A percentile compares a stretch with the other conserved stretches of the same genome.
Conservation (phyloP, 2,888 invertebrate genomes). For the Andrena bucephala region DNA sequence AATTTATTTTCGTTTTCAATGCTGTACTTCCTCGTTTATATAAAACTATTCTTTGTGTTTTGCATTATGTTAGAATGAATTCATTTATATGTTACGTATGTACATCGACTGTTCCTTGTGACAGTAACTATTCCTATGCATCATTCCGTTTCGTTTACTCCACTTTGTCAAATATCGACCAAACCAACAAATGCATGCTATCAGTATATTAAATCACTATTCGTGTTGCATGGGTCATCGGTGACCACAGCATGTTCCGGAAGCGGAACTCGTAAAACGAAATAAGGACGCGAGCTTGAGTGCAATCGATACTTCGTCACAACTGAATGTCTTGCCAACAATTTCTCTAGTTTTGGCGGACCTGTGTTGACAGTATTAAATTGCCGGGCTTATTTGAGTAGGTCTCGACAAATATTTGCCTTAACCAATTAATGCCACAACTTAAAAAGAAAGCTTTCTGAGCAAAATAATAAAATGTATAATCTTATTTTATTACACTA, state of each 20-base stretch:
- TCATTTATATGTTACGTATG: neutral
- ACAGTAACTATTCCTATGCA: too few relatives aligned
- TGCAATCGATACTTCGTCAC: conserved; percentile 30
- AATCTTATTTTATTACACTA: too few relatives aligned
- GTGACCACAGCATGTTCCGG: conserved; percentile 14
- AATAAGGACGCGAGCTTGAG: conserved; percentile 28
- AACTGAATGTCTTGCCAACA: neutral
- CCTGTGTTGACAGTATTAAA: neutral
- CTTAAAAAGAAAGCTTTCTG: too few relatives aligned
- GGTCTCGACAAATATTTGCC: neutral
- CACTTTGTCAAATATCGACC: conserved; percentile 27
- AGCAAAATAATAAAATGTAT: too few relatives aligned
- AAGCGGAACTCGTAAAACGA: conserved; percentile 24
- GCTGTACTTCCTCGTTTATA: neutral
- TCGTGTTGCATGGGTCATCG: conserved; percentile 12
- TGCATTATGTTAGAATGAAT: neutral
- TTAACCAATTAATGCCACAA: too few relatives aligned
- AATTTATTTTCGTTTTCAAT: neutral
- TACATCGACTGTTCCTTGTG: too few relatives aligned
- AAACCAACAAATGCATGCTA: neutral
- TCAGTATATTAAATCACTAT: conserved; percentile 30
- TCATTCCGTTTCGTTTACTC: too few relatives aligned
- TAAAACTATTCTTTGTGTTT: neutral
- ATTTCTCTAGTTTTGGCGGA: neutral
- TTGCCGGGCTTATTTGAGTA: neutral